Conservation (phyloP, 2,888 invertebrate species). For the Ophioninae sp. region DNA sequence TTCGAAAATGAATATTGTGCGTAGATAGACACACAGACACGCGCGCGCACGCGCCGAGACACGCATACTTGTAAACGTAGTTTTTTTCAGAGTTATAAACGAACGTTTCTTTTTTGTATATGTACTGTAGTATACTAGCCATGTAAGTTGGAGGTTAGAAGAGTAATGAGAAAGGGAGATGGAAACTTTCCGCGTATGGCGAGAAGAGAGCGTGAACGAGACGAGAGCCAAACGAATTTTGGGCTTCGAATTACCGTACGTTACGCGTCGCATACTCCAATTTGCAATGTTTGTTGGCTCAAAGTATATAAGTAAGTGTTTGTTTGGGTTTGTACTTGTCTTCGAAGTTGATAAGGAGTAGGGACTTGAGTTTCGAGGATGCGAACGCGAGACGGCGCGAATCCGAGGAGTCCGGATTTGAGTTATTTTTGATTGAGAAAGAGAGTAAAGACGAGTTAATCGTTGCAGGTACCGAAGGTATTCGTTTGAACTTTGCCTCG, state of each 20-base stretch:
- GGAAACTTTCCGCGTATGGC: constrained; percentile 29
- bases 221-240: constrained; percentile 7
- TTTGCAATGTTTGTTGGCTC: background rate
- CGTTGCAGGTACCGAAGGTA: background rate
- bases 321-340: background rate
- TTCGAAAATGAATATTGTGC: constrained; percentile 23
- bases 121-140: constrained; percentile 79
- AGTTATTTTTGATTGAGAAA: background rate
- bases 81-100: constrained; percentile 69
- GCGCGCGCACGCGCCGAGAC: constrained; percentile 27
- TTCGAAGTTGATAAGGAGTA: too few species aligned
- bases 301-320: background rate
- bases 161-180: constrained; percentile 67
- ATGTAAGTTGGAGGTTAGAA: constrained; percentile 53
- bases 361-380: background rate
- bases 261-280: background rate
- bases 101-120: constrained; percentile 74
- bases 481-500: background rate
- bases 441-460: background rate
- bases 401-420: background rate
- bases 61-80: constrained; percentile 49
- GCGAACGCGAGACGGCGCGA: background rate
- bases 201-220: constrained; percentile 47
- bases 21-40: background rate
- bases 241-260: background rate